Base-by-base conservation (phyloP, 2,113 vertebrate genomes). In the Odontophorus gujanensis region DNA sequence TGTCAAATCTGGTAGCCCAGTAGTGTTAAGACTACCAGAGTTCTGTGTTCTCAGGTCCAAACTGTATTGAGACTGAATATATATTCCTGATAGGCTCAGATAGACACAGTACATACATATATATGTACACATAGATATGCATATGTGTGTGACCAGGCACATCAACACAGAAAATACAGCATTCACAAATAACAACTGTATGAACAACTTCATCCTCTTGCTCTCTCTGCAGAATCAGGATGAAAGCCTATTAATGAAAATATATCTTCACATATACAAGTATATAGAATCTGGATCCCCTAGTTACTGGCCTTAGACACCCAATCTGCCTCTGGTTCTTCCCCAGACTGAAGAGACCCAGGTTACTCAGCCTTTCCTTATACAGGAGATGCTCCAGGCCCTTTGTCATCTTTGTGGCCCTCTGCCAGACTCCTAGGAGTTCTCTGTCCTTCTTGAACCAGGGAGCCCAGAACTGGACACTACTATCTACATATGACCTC, bases 251-350 rank as follows among this genome's bases (percentile, higher is more conserved):
- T 43, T 59, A 63, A 7, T 28, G n/a, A 24, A 78, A 69, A 53
- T 16, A n/a, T 3, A 32, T 11, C 43, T 5, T 25, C 3, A 42
- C 5, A 11, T 1, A 8, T 3, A 5, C 14, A 21, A 2, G 21
- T 12, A 42, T 3, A 71, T 1, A 42, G 13, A 72, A 13, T 26
- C 48, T 47, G 32, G 9, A n/a, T 65, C 12, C 6, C 16, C 5
- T 8, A 50, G 22, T 17, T 38, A 19, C 16, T 32, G 10, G 19
- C 10, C 3, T 40, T 67, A 59, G 30, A 61, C 6, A 71, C 8
- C 2, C 30, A 59, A 34, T 13, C 19, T 51, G 24, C 3, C 20
- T 16, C 5, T 36, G 8, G 6, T 48, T 3, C 2, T 10, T 18
- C 5, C 69, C 40, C 61, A 55, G 14, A 30, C 50, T 74, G 36